phyloP scores from a whole-genome alignment of 2,797 vertebrate genomes.

The Coilia nasus region DNA sequence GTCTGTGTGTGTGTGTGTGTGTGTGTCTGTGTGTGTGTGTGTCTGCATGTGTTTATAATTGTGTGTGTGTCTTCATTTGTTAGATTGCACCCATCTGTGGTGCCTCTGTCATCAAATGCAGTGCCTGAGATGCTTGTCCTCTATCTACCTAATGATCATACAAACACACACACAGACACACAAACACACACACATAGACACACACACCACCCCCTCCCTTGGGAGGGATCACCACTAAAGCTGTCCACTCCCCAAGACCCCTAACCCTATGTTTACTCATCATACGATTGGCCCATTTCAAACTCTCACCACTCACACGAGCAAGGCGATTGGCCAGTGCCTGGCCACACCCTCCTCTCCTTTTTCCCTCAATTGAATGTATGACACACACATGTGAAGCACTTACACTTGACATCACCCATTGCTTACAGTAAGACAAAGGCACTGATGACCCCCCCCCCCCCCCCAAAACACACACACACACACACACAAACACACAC shows the following conservation, averaged over 20 bases:
- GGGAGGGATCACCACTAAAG: background rate
- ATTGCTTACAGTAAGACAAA: slow-evolving; percentile 16
- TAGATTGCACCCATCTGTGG: background rate
- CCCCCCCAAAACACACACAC: background rate
- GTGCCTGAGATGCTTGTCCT: background rate
- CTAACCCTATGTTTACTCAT: background rate
- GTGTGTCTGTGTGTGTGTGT: no score
- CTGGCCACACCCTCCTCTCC: background rate
- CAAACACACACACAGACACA: no score
- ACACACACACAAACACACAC: no score
- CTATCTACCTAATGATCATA: background rate
- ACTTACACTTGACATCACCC: background rate
- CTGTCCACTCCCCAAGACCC: background rate
- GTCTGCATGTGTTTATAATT: slow-evolving; percentile 19
- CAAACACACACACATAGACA: no score
- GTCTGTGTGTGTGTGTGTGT: slow-evolving; percentile 11
- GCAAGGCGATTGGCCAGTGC: background rate
- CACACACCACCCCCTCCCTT: background rate
- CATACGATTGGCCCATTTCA: background rate
- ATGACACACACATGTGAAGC: background rate
- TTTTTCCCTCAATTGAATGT: background rate
- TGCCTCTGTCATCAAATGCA: background rate
- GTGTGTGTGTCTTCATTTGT: slow-evolving; percentile 33
- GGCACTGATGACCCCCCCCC: background rate
- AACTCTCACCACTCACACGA: background rate